Conservation (phyloP, 1,140 invertebrate species). For the Drosophila persimilis region DNA sequence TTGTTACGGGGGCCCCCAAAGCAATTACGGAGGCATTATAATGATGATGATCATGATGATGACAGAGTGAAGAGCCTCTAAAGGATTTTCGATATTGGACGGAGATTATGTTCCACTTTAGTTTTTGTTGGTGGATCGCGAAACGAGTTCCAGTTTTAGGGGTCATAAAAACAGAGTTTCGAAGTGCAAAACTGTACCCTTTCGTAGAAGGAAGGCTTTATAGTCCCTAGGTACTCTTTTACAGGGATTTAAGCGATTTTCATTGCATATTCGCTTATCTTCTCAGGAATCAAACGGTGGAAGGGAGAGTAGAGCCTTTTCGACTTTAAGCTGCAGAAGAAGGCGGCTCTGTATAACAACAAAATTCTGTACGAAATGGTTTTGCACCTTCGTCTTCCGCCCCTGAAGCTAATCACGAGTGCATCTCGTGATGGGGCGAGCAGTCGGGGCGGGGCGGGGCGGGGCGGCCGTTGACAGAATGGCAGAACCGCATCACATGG, state of each 20-base stretch:
- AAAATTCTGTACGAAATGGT: constrained; percentile 11
- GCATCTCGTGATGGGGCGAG: not conserved
- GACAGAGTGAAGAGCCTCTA: not conserved
- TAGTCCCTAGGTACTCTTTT: too few species aligned
- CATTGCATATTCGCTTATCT: too few species aligned
- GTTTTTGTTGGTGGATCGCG: too few species aligned
- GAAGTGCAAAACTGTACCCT: not conserved
- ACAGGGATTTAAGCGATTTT: too few species aligned
- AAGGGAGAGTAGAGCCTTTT: too few species aligned
- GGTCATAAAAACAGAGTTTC: not conserved
- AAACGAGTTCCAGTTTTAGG: not conserved
- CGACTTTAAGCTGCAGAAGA: too few species aligned
- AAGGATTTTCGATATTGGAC: constrained; percentile 2
- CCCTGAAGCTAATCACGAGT: constrained; percentile 28
- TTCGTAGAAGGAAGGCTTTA: too few species aligned
- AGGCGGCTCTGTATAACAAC: too few species aligned
- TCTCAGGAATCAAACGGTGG: too few species aligned
- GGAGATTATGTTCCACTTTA: constrained; percentile 29
- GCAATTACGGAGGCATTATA: constrained; percentile 38
- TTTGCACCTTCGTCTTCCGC: constrained; percentile 1
- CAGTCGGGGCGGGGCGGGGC: not conserved
- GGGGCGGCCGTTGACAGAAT: constrained; percentile 8
- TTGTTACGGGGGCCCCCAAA: constrained; percentile 18
- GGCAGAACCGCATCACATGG: constrained; percentile 46
- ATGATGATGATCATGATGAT: constrained; percentile 20